phyloP scores from a whole-genome alignment of 2,113 vertebrate genomes.

The Entomyzon cyanotis region DNA sequence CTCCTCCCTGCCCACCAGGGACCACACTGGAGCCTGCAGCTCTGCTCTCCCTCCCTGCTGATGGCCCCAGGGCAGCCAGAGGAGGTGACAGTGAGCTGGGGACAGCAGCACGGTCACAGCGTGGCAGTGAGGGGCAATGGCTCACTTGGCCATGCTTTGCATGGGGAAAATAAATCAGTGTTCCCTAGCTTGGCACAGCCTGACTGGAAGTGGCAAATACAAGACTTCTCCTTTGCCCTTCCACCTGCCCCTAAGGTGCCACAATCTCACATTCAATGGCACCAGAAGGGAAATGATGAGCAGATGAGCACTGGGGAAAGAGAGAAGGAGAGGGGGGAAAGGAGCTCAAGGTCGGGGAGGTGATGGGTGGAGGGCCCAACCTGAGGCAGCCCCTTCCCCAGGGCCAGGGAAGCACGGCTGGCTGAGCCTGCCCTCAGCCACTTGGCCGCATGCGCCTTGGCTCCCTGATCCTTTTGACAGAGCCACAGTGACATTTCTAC shows the following conservation, averaged over 20 bases:
- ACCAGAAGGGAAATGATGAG: rapidly evolving
- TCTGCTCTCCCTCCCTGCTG: background rate
- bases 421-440: background rate
- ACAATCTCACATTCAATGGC: rapidly evolving
- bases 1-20: background rate
- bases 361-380: background rate
- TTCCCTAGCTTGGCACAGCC: background rate
- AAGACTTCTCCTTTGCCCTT: background rate
- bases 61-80: background rate
- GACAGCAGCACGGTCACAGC: rapidly evolving
- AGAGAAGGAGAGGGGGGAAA: background rate
- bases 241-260: background rate
- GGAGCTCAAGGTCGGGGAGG: background rate
- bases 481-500: conserved; percentile 51
- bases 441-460: background rate
- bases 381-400: background rate
- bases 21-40: background rate
- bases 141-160: background rate
- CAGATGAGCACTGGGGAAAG: background rate
- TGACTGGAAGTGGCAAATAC: rapidly evolving
- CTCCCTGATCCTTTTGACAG: conserved; percentile 28
- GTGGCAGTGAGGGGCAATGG: rapidly evolving
- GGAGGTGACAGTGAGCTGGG: background rate
- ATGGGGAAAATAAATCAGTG: rapidly evolving
- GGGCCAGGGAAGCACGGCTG: background rate